These are phyloP conservation scores for Pachyrhynchus sulphureomaculatus DNA, from an alignment of 1,140 invertebrate genomes.

Conservation along the genomic window DNA sequence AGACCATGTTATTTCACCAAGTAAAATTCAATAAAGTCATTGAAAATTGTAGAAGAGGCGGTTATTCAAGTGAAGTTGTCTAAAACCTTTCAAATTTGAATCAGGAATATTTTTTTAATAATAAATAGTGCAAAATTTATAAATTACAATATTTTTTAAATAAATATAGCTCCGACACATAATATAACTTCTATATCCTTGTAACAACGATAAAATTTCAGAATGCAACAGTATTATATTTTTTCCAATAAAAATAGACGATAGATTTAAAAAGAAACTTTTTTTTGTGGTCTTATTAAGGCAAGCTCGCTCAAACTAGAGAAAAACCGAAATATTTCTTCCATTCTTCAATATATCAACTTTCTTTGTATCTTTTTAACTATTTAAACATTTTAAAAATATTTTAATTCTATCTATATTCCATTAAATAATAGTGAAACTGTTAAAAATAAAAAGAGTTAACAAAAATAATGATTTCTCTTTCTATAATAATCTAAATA, in stretches of 20 bases:
- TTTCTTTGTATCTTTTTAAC: background rate
- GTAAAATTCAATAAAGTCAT: too few relatives aligned
- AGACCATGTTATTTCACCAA: too few relatives aligned
- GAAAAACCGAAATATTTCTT: slow-evolving; percentile 10
- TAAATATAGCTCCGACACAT: too few relatives aligned
- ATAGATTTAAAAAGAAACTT: too few relatives aligned
- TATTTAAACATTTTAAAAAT: background rate
- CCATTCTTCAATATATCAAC: background rate
- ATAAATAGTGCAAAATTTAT: too few relatives aligned
- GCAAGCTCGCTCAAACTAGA: background rate
- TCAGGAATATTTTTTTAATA: too few relatives aligned
- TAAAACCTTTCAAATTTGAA: too few relatives aligned
- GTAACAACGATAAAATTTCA: background rate
- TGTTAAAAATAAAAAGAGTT: slow-evolving; percentile 5
- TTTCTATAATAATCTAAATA: background rate
- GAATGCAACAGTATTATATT: background rate
- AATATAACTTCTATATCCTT: too few relatives aligned
- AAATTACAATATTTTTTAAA: too few relatives aligned
- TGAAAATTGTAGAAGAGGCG: too few relatives aligned
- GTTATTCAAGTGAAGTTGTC: too few relatives aligned
- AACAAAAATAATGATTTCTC: slow-evolving; percentile 3
- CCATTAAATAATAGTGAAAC: background rate
- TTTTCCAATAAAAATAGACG: background rate
- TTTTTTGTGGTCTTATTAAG: background rate
- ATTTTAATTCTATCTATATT: slow-evolving; percentile 1